phyloP scores from a whole-genome alignment of 53 echinoderm and acorn worm genomes.

The Patiria pectinifera region DNA sequence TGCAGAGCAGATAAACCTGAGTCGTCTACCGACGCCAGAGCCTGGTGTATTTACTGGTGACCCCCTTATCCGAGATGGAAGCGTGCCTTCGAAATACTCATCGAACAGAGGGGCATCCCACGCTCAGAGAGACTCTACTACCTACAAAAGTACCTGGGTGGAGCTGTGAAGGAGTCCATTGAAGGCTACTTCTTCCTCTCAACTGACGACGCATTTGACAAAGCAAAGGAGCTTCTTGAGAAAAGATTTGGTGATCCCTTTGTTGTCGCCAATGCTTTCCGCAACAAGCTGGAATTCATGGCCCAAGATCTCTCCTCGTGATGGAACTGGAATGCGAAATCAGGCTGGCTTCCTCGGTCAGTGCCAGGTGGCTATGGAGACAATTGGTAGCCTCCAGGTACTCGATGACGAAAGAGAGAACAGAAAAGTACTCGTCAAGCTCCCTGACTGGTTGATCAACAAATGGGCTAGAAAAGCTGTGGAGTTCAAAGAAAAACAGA shows the following conservation, averaged over 20 bases:
- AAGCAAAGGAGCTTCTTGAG: conserved; percentile 49
- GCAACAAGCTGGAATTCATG: conserved; percentile 47
- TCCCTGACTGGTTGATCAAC: conserved; percentile 60
- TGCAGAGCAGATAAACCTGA: conserved; percentile 24
- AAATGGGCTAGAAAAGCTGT: conserved; percentile 44
- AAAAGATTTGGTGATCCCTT: conserved; percentile 59
- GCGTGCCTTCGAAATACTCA: conserved; percentile 63
- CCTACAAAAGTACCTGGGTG: conserved; percentile 66
- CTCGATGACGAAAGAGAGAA: conserved; percentile 62
- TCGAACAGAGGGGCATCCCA: conserved; percentile 57
- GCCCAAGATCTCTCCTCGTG: conserved; percentile 45
- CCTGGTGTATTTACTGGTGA: conserved; percentile 63
- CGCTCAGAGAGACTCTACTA: conserved; percentile 58
- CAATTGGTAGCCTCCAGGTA: conserved; percentile 21
- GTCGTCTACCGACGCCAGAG: conserved; percentile 62
- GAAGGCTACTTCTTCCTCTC: conserved; percentile 66
- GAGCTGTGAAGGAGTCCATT: conserved; percentile 62
- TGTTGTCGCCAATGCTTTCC: conserved; percentile 51
- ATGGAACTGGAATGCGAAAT: conserved; percentile 25
- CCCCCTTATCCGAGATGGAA: conserved; percentile 64
- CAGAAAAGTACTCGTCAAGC: conserved; percentile 43
- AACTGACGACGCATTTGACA: conserved; percentile 40
- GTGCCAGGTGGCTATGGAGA: conserved; percentile 48
- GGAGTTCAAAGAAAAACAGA: conserved; percentile 35
- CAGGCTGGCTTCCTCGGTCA: conserved; percentile 28